Percentiles rank a stretch among this genome's conserved stretches.
Evolutionary conservation across 2,113 vertebrate genomes (phyloP).

Genomic region (Sapayoa aenigma): DNA sequence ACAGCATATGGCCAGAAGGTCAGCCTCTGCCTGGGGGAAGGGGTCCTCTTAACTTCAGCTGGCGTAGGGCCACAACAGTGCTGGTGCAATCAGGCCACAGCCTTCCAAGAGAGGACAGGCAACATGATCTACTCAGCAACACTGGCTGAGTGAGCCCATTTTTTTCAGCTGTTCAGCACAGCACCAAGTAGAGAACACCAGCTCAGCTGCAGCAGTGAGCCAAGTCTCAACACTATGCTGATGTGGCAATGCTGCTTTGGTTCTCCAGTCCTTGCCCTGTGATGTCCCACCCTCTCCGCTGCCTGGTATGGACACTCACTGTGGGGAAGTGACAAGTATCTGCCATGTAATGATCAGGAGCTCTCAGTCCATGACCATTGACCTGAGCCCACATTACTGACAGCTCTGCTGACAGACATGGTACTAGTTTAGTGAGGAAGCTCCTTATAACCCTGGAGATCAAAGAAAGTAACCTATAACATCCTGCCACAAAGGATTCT

Average conservation of each 20-base stretch:
- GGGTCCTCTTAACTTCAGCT: not conserved
- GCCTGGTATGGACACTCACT: not conserved
- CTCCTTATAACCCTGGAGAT: not conserved
- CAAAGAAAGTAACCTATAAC: not conserved
- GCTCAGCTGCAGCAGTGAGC: not conserved
- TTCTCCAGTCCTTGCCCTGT: not conserved
- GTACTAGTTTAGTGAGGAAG: not conserved
- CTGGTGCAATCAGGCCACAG: not conserved
- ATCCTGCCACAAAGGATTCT: not conserved
- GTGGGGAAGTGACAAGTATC: not conserved
- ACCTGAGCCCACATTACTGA: not conserved
- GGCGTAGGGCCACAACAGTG: not conserved
- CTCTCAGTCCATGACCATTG: not conserved
- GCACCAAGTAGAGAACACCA: fast-evolving
- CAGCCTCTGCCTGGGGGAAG: not conserved
- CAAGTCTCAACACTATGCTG: not conserved
- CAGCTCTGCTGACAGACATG: not conserved
- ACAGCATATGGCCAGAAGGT: not conserved
- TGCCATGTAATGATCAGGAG: not conserved
- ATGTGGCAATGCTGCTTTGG: not conserved
- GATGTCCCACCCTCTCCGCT: not conserved
- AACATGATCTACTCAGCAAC: not conserved
- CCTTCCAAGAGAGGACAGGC: not conserved
- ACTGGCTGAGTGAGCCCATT: not conserved
- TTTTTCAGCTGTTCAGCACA: not conserved